Evolutionary conservation across 2,113 vertebrate species (phyloP).

Genomic region (Oenanthe oenanthe): DNA sequence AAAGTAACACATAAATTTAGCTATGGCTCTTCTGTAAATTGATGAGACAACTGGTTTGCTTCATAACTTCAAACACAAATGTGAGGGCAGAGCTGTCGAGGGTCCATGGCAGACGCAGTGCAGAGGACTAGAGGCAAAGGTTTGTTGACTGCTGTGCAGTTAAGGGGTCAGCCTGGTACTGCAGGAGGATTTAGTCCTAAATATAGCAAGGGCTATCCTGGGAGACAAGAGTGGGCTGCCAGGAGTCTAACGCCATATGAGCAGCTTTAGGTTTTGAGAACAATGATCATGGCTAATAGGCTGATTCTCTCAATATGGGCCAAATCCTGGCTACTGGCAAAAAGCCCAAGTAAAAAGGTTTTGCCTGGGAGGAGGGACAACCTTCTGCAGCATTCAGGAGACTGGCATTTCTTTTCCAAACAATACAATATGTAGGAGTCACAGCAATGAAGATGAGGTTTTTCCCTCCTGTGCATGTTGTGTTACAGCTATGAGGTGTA

Average conservation of each 20-base stretch:
- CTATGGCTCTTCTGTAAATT: constrained; percentile 13
- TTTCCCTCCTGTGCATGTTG: not conserved
- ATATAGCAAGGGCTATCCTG: constrained; percentile 63
- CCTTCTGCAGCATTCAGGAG: not conserved
- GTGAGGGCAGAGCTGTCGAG: not conserved
- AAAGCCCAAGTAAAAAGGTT: constrained; percentile 44
- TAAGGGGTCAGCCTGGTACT: constrained; percentile 42
- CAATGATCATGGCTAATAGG: constrained; percentile 42
- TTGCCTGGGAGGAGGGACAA: constrained; percentile 4
- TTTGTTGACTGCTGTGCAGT: not conserved
- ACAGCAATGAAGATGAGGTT: not conserved
- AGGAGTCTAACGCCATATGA: constrained; percentile 42
- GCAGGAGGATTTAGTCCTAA: constrained; percentile 61
- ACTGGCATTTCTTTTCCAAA: not conserved
- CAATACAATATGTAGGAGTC: not conserved
- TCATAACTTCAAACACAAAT: not conserved
- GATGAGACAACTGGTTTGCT: constrained; percentile 41
- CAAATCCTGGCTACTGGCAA: constrained; percentile 60
- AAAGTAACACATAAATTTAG: constrained; percentile 47
- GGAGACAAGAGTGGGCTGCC: constrained; percentile 10
- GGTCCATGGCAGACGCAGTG: not conserved
- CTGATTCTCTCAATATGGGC: constrained; percentile 57
- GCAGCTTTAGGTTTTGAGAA: constrained; percentile 65
- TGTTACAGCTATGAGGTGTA: not conserved
- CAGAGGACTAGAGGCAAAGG: not conserved